Percentiles rank a stretch among this genome's conserved stretches.
Conservation (phyloP, 2,113 vertebrate genomes). For the Camarhynchus parvulus region DNA sequence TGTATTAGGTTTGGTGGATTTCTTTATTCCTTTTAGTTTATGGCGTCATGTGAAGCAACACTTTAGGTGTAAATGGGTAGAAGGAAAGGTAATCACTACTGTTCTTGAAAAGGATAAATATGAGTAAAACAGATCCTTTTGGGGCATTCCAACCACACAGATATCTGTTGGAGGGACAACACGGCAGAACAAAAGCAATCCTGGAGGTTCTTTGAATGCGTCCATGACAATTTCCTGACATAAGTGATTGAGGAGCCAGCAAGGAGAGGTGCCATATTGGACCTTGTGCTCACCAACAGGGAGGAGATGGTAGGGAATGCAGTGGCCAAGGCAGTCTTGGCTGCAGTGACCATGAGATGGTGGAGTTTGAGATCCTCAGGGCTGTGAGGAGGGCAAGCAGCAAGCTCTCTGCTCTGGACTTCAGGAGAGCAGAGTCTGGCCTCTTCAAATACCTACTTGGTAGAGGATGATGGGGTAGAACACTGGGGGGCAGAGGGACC, state of each 20-base stretch:
- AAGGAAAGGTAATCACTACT: not conserved
- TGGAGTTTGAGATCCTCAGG: not conserved
- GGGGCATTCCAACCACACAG: not conserved
- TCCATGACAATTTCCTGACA: not conserved
- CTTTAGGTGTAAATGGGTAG: not conserved
- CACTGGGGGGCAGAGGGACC: not conserved
- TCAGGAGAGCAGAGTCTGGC: not conserved
- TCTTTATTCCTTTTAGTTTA: not conserved
- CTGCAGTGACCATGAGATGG: not conserved
- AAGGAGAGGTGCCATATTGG: not conserved
- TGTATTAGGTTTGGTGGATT: not conserved
- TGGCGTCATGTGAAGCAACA: not conserved
- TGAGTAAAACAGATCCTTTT: not conserved
- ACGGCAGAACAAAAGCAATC: accelerated
- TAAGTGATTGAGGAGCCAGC: not conserved
- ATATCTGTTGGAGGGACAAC: not conserved
- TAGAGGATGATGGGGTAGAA: not conserved
- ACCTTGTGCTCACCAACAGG: not conserved
- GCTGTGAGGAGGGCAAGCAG: not conserved
- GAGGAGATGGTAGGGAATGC: not conserved
- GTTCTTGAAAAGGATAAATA: not conserved
- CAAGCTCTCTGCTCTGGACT: not conserved
- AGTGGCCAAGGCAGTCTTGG: not conserved
- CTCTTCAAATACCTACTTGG: not conserved
- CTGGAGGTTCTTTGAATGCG: not conserved